phyloP scores from a whole-genome alignment of 2,888 invertebrate species.

The Agonopterix arenella region DNA sequence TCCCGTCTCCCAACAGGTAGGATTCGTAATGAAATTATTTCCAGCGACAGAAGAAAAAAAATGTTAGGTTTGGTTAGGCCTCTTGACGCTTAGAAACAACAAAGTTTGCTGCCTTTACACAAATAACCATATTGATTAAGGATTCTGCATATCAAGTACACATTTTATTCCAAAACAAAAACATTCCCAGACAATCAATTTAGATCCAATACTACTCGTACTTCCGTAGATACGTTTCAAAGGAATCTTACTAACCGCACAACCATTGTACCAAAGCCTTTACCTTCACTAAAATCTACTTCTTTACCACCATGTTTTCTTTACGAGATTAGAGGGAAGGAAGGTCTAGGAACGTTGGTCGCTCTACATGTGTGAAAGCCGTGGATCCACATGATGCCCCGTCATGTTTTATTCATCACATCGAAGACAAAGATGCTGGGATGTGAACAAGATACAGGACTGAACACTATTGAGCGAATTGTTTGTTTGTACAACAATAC shows the following conservation, averaged over 20 bases:
- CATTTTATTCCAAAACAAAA: constrained; percentile 1
- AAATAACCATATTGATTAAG: too few species aligned
- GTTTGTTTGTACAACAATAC: constrained; percentile 31
- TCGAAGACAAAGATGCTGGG: constrained; percentile 51
- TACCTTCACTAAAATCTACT: not conserved
- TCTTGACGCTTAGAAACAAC: too few species aligned
- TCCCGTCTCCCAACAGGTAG: too few species aligned
- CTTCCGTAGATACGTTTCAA: constrained; percentile 24
- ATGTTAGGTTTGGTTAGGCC: too few species aligned
- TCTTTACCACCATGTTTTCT: not conserved
- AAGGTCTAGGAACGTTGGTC: constrained; percentile 20
- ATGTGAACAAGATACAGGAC: constrained; percentile 49
- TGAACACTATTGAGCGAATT: constrained; percentile 35
- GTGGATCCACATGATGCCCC: constrained; percentile 39
- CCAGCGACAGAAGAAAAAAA: too few species aligned
- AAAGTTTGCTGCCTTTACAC: too few species aligned
- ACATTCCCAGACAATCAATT: constrained; percentile 34
- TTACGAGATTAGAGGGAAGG: not conserved
- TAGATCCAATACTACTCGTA: constrained; percentile 29
- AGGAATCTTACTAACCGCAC: constrained; percentile 29
- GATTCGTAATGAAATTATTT: too few species aligned
- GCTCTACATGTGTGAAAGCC: constrained; percentile 36
- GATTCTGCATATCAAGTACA: not conserved
- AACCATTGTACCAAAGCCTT: constrained; percentile 11
- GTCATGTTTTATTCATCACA: constrained; percentile 62